A percentile compares a stretch with the other conserved stretches of the same genome.
Evolutionary conservation across 2,797 vertebrate species (phyloP).

Genomic region (Lindbergichthys nudifrons): DNA sequence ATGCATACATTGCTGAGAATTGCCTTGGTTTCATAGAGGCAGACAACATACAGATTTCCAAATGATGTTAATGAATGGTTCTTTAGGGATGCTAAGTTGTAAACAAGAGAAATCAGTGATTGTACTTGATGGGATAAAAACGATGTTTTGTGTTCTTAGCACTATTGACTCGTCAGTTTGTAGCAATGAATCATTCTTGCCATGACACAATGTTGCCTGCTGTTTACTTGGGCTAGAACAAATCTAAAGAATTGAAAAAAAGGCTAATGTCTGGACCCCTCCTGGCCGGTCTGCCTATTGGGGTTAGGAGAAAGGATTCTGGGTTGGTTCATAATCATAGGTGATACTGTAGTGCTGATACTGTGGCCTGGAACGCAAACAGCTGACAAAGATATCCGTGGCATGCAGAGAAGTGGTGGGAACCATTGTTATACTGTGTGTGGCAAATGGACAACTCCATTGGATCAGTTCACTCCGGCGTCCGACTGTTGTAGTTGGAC

Average conservation of each 20-base stretch:
- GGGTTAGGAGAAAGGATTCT: slow-evolving; percentile 44
- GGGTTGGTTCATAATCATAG: slow-evolving; percentile 54
- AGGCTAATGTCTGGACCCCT: neutral
- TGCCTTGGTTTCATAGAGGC: neutral
- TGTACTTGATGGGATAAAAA: neutral
- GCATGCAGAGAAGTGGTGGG: slow-evolving; percentile 56
- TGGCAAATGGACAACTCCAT: slow-evolving; percentile 45
- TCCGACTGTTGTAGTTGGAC: slow-evolving; percentile 14
- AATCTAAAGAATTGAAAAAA: slow-evolving; percentile 11
- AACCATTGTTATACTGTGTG: slow-evolving; percentile 46
- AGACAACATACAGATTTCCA: neutral
- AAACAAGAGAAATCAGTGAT: neutral
- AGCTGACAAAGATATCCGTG: slow-evolving; percentile 74
- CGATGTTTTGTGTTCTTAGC: too few species aligned
- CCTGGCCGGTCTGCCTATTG: neutral
- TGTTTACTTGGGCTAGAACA: slow-evolving; percentile 8
- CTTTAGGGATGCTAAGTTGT: neutral
- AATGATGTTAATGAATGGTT: too few species aligned
- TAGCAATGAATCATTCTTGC: neutral
- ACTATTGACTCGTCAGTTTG: neutral
- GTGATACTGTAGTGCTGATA: slow-evolving; percentile 53
- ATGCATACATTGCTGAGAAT: neutral
- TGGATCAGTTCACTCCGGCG: slow-evolving; percentile 20
- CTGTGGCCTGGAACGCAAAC: slow-evolving; percentile 66
- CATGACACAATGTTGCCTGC: neutral